Conservation (phyloP, 2,888 invertebrate genomes). For the Macaria liturata region DNA sequence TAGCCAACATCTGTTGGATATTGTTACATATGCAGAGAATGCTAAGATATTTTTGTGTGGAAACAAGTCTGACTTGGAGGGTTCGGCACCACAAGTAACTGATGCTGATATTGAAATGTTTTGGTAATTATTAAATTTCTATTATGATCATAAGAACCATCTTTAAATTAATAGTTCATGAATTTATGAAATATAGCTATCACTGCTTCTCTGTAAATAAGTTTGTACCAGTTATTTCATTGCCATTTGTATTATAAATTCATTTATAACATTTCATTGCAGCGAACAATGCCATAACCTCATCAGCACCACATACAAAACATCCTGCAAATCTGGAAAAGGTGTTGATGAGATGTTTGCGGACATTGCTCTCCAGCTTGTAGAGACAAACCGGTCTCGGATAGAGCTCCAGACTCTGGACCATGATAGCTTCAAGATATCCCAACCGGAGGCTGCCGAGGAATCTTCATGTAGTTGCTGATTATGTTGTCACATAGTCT, state of each 20-base stretch:
- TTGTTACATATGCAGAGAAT: slow-evolving; percentile 96
- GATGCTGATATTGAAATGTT: slow-evolving; percentile 95
- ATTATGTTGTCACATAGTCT: slow-evolving; percentile 28
- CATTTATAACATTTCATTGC: slow-evolving; percentile 42
- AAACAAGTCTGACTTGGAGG: slow-evolving; percentile 93
- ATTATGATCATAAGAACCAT: no score
- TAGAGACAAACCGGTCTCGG: slow-evolving; percentile 91
- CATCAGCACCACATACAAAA: slow-evolving; percentile 93
- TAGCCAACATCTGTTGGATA: slow-evolving; percentile 96
- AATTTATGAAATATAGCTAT: no score
- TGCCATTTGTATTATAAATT: no score
- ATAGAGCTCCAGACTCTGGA: slow-evolving; percentile 92
- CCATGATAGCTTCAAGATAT: slow-evolving; percentile 89
- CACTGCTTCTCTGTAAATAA: no score
- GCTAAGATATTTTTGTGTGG: slow-evolving; percentile 98
- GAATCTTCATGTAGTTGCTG: slow-evolving; percentile 78
- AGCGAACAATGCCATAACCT: slow-evolving; percentile 96
- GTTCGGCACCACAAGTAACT: slow-evolving; percentile 89
- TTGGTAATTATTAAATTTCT: slow-evolving; percentile 79
- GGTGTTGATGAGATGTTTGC: slow-evolving; percentile 96
- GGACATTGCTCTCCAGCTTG: slow-evolving; percentile 92
- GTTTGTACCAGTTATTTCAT: no score
- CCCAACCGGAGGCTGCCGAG: slow-evolving; percentile 83
- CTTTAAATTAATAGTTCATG: no score
- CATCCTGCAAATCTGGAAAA: slow-evolving; percentile 93